Evolutionary conservation across 1,140 invertebrate genomes (phyloP), one percentile per base, ranked within the genome.

Genomic region (Stenopsyche tienmushanensis): DNA sequence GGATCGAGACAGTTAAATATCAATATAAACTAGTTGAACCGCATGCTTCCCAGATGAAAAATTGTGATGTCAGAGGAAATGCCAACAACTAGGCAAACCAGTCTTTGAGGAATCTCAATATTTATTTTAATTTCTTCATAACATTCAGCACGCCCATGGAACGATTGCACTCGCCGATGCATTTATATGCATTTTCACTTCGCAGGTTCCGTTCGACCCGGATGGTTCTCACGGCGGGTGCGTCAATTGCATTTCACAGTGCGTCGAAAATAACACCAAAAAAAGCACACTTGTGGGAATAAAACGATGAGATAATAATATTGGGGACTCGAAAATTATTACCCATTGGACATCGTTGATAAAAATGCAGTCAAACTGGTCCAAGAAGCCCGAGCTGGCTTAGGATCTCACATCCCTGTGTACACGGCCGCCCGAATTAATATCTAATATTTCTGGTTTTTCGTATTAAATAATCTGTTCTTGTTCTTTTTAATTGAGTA

Each of bases 281-380:
- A 34, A 34, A 34, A 5, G 29, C 29, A 13, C 13, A 13, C 13
- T 7, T 70, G 64, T 70, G 68, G 68, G 68, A 70, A 70, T 66
- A 66, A 29, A 54, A 49, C 64, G 62, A 57, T 63, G 15, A 66
- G 64, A 59, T 70, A 57, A 70, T 70, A 66, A 66, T 53, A 70
- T 70, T 70, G 68, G 68, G 68, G 64, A 66, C 68, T 66, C 41
- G 60, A 55, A 70, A 70, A 70, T 70, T 70, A 70, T 70, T 66
- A 70, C 68, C 68, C 65, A 65, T 70, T 66, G 68, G 64, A 66
- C 66, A 66, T 70, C 68, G 52, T 53, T 70, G 68, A 70, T 70
- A 70, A 70, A 66, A 70, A 70, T 70, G 68, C 64, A 62, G 68
- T 70, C 68, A 70, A 70, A 70, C 68, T 66, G 68, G 68, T 70